Percentiles rank a stretch among this genome's conserved stretches.
Conservation (phyloP, 2,113 vertebrate genomes). For the Hemichromis elongatus region DNA sequence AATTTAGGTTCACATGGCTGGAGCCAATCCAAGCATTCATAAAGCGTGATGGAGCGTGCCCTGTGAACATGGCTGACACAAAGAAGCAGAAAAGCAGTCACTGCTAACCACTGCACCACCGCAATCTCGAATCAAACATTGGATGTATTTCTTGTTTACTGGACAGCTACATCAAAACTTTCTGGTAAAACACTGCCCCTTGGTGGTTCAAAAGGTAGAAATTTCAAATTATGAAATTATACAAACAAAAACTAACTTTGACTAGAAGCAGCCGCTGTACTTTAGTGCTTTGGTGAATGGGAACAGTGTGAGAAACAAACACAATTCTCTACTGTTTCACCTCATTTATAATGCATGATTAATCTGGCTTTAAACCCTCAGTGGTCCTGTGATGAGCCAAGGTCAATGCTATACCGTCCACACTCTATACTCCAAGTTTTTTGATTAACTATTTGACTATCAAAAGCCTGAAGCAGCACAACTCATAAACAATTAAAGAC, state of each 20-base stretch:
- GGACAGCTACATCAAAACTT: background rate
- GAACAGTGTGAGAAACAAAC: background rate
- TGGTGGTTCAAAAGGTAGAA: background rate
- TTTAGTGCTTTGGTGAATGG: background rate
- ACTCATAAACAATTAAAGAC: background rate
- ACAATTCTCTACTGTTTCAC: background rate
- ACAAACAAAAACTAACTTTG: background rate
- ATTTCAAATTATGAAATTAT: background rate
- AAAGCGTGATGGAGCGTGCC: background rate
- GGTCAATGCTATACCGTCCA: background rate
- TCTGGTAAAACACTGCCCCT: background rate
- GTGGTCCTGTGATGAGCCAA: background rate
- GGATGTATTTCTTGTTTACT: background rate
- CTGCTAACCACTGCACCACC: background rate
- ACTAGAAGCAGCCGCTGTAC: background rate
- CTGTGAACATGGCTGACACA: background rate
- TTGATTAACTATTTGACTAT: background rate
- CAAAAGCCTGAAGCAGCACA: background rate
- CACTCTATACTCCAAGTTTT: background rate
- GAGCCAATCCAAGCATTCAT: background rate
- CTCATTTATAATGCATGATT: slow-evolving; percentile 25
- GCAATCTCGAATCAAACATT: background rate
- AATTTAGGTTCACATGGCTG: background rate
- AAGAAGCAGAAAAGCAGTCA: background rate
- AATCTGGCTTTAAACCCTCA: background rate